Percentiles rank a stretch among this genome's conserved stretches.
phyloP scores from a whole-genome alignment of 2,797 vertebrate species.

The Otus scops region DNA sequence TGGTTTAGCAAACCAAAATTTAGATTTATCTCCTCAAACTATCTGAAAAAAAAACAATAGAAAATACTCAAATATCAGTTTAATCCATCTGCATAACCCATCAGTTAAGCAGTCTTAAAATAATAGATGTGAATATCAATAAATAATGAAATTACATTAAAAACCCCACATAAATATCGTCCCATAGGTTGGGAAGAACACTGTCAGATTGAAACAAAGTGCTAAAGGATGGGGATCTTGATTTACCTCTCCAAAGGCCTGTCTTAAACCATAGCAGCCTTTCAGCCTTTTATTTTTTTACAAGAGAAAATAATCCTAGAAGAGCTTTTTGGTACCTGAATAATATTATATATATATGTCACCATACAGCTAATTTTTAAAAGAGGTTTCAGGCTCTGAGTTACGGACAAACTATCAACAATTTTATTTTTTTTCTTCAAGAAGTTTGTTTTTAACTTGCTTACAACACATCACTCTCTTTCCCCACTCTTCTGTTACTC shows the following conservation, averaged over 20 bases:
- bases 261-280: not conserved
- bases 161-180: rapidly evolving
- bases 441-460: not conserved
- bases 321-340: not conserved
- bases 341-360: not conserved
- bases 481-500: not conserved
- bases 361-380: not conserved
- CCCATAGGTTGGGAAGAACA: not conserved
- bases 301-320: not conserved
- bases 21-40: not conserved
- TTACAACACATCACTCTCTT: not conserved
- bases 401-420: not conserved
- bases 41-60: not conserved
- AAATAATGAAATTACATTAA: not conserved
- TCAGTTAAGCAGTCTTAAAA: not conserved
- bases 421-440: not conserved
- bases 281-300: not conserved
- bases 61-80: not conserved
- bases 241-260: not conserved
- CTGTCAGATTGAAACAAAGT: not conserved
- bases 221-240: not conserved
- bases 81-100: not conserved
- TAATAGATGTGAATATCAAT: not conserved
- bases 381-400: not conserved
- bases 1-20: not conserved